phyloP scores from a whole-genome alignment of 2,113 vertebrate species.

The Mystacornis crossleyi region DNA sequence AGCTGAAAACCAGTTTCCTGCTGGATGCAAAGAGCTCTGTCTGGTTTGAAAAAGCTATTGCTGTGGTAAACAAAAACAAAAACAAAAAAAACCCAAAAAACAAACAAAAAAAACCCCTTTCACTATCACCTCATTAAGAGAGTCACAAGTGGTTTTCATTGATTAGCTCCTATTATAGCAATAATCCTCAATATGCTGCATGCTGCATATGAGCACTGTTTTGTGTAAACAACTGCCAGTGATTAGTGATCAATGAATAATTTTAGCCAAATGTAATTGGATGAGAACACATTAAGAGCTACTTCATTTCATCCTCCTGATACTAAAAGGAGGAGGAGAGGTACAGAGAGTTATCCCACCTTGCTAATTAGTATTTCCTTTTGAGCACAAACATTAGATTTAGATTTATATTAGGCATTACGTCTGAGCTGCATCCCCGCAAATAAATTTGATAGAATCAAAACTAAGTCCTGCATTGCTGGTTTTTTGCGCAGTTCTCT shows the following conservation, averaged over 20 bases:
- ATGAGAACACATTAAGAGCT: constrained; percentile 49
- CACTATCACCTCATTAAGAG: constrained; percentile 60
- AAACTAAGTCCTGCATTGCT: background rate
- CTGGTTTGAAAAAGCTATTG: constrained; percentile 58
- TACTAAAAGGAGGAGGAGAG: background rate
- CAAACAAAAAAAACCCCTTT: constrained; percentile 30
- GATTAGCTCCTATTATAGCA: constrained; percentile 72
- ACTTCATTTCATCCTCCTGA: constrained; percentile 55
- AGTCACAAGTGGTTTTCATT: constrained; percentile 63
- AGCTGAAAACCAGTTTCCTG: constrained; percentile 46
- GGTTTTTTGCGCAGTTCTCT: background rate
- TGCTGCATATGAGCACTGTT: constrained; percentile 36
- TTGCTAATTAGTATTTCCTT: constrained; percentile 17
- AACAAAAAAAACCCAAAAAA: too few relatives aligned
- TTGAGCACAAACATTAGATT: background rate
- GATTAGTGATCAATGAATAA: constrained; percentile 74
- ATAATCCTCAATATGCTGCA: constrained; percentile 63
- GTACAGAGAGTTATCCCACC: constrained; percentile 36
- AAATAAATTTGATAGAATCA: background rate
- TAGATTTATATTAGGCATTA: background rate
- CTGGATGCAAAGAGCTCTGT: constrained; percentile 55
- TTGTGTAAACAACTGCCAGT: constrained; percentile 73
- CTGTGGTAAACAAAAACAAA: constrained; percentile 40
- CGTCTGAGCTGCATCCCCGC: background rate
- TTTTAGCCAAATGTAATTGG: constrained; percentile 64